phyloP scores from a whole-genome alignment of 2,888 invertebrate genomes.

The Rhynchonema sp. region DNA sequence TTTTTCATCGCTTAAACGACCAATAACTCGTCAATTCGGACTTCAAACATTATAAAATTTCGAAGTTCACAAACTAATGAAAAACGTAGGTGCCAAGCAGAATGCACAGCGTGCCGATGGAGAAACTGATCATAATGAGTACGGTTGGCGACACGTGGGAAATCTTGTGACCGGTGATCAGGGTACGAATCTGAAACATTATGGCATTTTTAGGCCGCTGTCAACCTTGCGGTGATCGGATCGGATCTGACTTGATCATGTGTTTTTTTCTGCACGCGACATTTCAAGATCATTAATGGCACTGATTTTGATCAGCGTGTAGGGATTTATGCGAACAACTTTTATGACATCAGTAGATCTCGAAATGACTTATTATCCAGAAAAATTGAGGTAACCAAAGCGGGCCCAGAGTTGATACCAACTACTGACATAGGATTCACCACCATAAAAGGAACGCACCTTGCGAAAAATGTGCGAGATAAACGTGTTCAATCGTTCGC shows the following conservation, averaged over 20 bases:
- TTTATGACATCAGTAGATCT: too few relatives aligned
- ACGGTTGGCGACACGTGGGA: conserved; percentile 63
- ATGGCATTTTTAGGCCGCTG: too few relatives aligned
- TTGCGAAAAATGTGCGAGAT: conserved; percentile 11
- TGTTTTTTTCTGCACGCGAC: too few relatives aligned
- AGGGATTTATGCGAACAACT: too few relatives aligned
- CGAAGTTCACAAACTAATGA: conserved; percentile 35
- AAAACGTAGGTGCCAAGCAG: conserved; percentile 84
- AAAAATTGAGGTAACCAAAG: too few relatives aligned
- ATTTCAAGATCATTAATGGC: too few relatives aligned
- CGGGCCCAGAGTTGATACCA: too few relatives aligned
- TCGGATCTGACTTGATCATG: too few relatives aligned
- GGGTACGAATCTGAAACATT: not conserved
- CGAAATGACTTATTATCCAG: too few relatives aligned
- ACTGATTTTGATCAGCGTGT: too few relatives aligned
- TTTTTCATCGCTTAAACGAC: conserved; percentile 48
- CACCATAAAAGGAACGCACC: conserved; percentile 2
- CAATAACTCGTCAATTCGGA: not conserved
- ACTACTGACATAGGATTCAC: too few relatives aligned
- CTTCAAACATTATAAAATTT: conserved; percentile 4
- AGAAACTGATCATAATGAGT: conserved; percentile 78
- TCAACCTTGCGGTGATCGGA: too few relatives aligned
- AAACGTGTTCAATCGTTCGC: conserved; percentile 88
- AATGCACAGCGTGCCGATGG: conserved; percentile 76
- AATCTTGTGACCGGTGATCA: not conserved